phyloP scores from a whole-genome alignment of 2,797 vertebrate species.

The Tapera naevia region DNA sequence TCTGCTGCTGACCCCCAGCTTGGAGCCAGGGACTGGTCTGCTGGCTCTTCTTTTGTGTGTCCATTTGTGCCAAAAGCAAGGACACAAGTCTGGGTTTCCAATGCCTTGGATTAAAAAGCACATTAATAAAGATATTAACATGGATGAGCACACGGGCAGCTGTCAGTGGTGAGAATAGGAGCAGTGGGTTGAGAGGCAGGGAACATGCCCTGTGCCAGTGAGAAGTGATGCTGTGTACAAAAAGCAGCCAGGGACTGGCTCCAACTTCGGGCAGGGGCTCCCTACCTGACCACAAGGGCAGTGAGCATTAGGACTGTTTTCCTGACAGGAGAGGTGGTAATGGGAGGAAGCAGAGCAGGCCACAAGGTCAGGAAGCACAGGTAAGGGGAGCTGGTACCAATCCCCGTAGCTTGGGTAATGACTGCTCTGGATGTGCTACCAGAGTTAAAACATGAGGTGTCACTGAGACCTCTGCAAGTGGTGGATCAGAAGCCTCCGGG shows the following conservation, averaged over 20 bases:
- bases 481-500: not conserved
- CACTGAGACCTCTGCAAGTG: not conserved
- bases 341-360: not conserved
- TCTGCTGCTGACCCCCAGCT: too few relatives aligned
- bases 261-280: fast-evolving
- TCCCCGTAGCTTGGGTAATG: not conserved
- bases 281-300: not conserved
- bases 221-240: not conserved
- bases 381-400: not conserved
- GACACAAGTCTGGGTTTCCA: not conserved
- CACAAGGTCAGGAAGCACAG: not conserved
- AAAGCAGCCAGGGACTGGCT: not conserved
- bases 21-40: too few relatives aligned
- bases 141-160: not conserved
- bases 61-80: not conserved
- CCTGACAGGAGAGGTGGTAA: not conserved
- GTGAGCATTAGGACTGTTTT: not conserved
- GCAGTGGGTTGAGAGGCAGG: not conserved
- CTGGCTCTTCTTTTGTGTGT: not conserved
- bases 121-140: not conserved
- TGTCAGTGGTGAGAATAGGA: not conserved
- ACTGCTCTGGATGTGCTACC: not conserved
- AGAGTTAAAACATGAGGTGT: not conserved
- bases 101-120: not conserved
- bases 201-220: not conserved